A percentile compares a stretch with the other conserved stretches of the same genome.
Evolutionary conservation across 2,888 invertebrate genomes (phyloP).

Genomic region (Chaetogeoica ovagalla): DNA sequence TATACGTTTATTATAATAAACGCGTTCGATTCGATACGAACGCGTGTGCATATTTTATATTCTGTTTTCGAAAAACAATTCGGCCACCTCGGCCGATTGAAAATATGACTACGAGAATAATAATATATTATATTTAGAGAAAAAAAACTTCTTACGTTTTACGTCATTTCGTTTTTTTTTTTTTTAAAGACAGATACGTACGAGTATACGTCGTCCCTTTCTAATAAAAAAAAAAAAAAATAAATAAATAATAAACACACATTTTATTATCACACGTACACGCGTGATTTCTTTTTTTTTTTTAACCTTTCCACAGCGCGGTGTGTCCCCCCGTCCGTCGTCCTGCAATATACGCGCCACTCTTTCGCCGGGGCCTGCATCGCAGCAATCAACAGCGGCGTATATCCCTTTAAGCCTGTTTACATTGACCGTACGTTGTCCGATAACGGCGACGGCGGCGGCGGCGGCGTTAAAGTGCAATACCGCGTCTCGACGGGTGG

Average conservation of each 20-base stretch:
- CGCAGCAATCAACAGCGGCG: not conserved
- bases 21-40: too few species aligned
- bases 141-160: too few species aligned
- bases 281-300: constrained; percentile 19
- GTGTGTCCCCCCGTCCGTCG: not conserved
- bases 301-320: not conserved
- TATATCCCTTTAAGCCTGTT: constrained; percentile 42
- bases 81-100: too few species aligned
- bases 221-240: not conserved
- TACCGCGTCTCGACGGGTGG: not conserved
- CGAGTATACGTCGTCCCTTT: constrained; percentile 15
- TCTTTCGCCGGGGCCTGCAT: too few species aligned
- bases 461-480: not conserved
- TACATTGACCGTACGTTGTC: constrained; percentile 47
- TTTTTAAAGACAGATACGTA: too few species aligned
- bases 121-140: too few species aligned
- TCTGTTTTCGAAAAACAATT: too few species aligned
- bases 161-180: too few species aligned
- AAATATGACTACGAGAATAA: too few species aligned
- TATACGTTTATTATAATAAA: too few species aligned
- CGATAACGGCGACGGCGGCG: constrained; percentile 33
- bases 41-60: too few species aligned
- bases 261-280: constrained; percentile 40
- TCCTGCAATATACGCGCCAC: too few species aligned
- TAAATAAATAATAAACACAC: not conserved